Evolutionary conservation across 2,797 vertebrate genomes (phyloP).

Genomic region (Acanthurus lineatus): DNA sequence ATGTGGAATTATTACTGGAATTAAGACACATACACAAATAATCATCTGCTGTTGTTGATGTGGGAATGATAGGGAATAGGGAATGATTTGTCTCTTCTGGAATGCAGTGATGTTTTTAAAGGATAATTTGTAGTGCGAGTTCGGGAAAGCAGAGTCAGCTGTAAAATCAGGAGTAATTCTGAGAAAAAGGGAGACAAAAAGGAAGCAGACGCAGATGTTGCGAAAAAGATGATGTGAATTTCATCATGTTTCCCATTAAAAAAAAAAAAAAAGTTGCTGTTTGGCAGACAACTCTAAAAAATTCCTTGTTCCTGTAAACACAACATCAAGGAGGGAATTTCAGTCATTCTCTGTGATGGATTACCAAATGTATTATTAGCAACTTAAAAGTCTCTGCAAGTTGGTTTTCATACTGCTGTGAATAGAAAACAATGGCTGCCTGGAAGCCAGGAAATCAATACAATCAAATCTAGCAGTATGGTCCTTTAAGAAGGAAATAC

Average conservation of each 20-base stretch:
- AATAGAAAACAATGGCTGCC: conserved; percentile 46
- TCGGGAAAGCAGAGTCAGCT: conserved; percentile 26
- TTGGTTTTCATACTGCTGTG: conserved; percentile 32
- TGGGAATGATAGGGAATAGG: not conserved
- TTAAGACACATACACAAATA: not conserved
- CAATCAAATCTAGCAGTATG: conserved; percentile 33
- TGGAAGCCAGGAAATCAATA: conserved; percentile 46
- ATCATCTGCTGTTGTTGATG: not conserved
- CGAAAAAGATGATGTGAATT: conserved; percentile 45
- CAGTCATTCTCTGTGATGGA: conserved; percentile 41
- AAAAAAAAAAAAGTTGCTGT: conserved; percentile 32
- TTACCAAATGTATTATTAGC: conserved; percentile 50
- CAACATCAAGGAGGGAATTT: conserved; percentile 40
- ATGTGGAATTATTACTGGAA: too few species aligned
- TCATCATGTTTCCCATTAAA: conserved; percentile 55
- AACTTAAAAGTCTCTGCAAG: conserved; percentile 35
- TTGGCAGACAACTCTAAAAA: conserved; percentile 25
- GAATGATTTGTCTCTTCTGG: conserved; percentile 29
- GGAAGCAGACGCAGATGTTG: conserved; percentile 62
- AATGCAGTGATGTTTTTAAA: conserved; percentile 14
- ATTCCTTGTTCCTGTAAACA: conserved; percentile 28
- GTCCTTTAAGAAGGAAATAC: not conserved
- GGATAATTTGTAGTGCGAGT: conserved; percentile 16
- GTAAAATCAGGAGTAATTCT: conserved; percentile 46
- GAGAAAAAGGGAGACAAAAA: conserved; percentile 31